Conservation (phyloP, 2,888 invertebrate genomes). For the Eupithecia subumbrata region DNA sequence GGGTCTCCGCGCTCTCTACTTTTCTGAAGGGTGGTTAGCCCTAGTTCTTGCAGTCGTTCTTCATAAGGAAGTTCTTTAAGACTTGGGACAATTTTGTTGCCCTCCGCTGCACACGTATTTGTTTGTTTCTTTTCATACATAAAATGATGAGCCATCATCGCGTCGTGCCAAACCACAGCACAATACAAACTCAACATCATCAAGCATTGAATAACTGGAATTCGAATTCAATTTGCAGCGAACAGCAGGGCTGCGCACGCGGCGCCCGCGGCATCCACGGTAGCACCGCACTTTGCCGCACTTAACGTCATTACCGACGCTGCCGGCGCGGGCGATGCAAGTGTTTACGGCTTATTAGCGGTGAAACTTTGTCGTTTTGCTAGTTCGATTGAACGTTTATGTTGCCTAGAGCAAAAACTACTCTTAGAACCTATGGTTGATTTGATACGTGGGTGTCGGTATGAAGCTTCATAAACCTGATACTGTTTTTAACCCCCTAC, state of each 20-base stretch:
- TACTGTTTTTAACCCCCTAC: too few species aligned
- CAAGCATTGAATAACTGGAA: conserved; percentile 17
- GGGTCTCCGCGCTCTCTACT: too few species aligned
- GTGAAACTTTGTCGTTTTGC: conserved; percentile 67
- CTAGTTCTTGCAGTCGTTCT: too few species aligned
- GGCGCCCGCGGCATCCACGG: conserved; percentile 37
- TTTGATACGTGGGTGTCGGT: neutral
- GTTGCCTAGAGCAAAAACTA: conserved; percentile 4
- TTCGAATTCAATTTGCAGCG: conserved; percentile 40
- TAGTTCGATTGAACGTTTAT: conserved; percentile 42
- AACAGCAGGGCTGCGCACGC: conserved; percentile 31
- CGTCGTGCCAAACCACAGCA: neutral
- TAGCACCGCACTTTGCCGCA: conserved; percentile 31
- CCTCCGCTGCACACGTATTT: too few species aligned
- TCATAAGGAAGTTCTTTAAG: too few species aligned
- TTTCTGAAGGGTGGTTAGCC: too few species aligned
- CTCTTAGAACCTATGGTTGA: neutral
- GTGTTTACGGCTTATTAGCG: conserved; percentile 65
- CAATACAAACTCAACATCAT: neutral
- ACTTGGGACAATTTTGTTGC: too few species aligned
- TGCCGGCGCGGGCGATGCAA: conserved; percentile 40
- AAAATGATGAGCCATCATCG: too few species aligned
- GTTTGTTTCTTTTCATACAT: too few species aligned
- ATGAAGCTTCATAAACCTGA: neutral
- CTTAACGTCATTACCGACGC: conserved; percentile 39